A percentile compares a stretch with the other conserved stretches of the same genome.
Conservation (phyloP, 2,797 vertebrate genomes). For the Brachymystax lenok region DNA sequence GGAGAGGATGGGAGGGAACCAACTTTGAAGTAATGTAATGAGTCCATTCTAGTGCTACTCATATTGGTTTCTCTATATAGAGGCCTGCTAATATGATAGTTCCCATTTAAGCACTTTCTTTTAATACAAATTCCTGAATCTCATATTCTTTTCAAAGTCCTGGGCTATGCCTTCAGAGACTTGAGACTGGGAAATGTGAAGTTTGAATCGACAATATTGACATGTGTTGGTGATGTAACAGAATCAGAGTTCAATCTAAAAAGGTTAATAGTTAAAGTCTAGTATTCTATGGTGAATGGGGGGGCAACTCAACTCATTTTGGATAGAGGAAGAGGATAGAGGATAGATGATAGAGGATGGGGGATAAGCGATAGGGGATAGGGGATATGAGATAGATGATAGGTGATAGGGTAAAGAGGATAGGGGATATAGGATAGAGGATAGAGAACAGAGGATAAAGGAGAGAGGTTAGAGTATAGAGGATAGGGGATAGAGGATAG, state of each 20-base stretch:
- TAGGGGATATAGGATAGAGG: too few species aligned
- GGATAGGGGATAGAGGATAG: too few species aligned
- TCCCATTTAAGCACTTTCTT: slow-evolving; percentile 74
- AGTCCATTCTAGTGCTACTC: slow-evolving; percentile 66
- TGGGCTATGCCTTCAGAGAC: slow-evolving; percentile 47
- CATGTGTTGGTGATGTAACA: slow-evolving; percentile 56
- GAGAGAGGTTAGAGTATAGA: too few species aligned
- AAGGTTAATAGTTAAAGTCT: slow-evolving; percentile 51
- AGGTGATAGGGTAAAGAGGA: too few species aligned
- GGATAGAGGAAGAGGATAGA: too few species aligned
- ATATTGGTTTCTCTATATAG: slow-evolving; percentile 71
- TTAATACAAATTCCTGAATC: slow-evolving; percentile 67
- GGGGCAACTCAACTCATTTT: too few species aligned
- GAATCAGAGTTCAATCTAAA: slow-evolving; percentile 24
- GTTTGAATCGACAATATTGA: slow-evolving; percentile 66
- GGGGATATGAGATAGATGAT: too few species aligned
- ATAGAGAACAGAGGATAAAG: too few species aligned
- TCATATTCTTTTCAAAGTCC: slow-evolving; percentile 74
- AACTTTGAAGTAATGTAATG: slow-evolving; percentile 82
- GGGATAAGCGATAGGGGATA: too few species aligned
- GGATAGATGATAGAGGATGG: too few species aligned
- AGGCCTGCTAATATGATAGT: slow-evolving; percentile 76
- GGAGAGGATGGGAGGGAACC: too few species aligned
- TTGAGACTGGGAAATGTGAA: slow-evolving; percentile 65
- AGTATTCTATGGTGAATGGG: slow-evolving; percentile 9